Conservation (phyloP, 2,888 invertebrate species). For the Morpho deidamia region DNA sequence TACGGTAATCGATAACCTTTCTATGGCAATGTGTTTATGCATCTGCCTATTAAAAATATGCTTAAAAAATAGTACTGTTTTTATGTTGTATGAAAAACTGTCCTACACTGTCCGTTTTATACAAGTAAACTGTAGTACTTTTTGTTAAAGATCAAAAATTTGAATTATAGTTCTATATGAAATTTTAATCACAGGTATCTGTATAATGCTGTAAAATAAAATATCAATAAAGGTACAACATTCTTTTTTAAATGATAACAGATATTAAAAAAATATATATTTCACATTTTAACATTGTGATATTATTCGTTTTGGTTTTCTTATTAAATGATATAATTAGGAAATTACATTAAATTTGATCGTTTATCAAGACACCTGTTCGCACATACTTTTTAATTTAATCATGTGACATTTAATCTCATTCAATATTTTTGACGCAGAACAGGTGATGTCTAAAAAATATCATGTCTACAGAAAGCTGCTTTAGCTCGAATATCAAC, state of each 20-base stretch:
- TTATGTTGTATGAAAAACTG: slow-evolving; percentile 15
- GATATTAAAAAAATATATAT: no score
- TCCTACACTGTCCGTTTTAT: no score
- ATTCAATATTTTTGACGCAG: slow-evolving; percentile 28
- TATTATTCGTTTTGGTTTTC: no score
- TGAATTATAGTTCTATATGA: no score
- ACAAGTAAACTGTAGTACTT: no score
- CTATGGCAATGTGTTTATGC: slow-evolving; percentile 59
- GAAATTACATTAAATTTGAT: not conserved
- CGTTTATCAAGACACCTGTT: slow-evolving; percentile 13
- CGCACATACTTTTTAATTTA: slow-evolving; percentile 18
- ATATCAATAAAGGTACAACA: no score
- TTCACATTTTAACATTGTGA: no score
- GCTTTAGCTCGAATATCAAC: slow-evolving; percentile 70
- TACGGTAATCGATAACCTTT: slow-evolving; percentile 73
- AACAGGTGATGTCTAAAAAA: slow-evolving; percentile 67
- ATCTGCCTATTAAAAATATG: slow-evolving; percentile 51
- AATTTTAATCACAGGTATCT: no score
- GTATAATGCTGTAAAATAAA: no score
- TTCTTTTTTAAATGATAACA: no score
- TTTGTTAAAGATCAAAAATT: no score
- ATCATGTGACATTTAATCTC: slow-evolving; percentile 19
- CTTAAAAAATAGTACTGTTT: slow-evolving; percentile 18
- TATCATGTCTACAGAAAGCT: slow-evolving; percentile 61
- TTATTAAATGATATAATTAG: no score